Evolutionary conservation across 2,888 invertebrate species (phyloP).

Genomic region (Plagiodera versicolora): DNA sequence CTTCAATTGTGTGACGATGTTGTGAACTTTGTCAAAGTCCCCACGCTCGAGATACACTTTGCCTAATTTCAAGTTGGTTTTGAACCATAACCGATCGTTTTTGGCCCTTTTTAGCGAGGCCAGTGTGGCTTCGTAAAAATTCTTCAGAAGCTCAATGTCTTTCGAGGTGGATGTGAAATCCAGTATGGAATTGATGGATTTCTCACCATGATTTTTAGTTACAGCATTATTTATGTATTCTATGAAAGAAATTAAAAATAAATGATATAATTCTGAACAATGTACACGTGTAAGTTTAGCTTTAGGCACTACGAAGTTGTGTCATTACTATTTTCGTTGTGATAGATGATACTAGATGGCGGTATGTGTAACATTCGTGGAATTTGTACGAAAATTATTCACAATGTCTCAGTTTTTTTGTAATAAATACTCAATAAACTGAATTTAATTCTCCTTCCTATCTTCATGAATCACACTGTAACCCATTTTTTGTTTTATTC

Average conservation of each 20-base stretch:
- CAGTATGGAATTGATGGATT: slow-evolving; percentile 97
- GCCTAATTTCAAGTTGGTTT: slow-evolving; percentile 97
- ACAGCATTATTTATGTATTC: slow-evolving; percentile 97
- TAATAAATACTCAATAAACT: no score
- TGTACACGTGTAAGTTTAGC: no score
- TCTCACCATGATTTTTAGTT: slow-evolving; percentile 98
- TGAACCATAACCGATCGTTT: slow-evolving; percentile 98
- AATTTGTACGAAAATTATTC: no score
- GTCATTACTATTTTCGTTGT: no score
- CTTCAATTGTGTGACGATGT: slow-evolving; percentile 94
- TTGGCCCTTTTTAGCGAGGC: slow-evolving; percentile 95
- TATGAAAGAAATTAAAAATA: neutral
- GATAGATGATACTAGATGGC: no score
- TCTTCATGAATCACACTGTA: no score
- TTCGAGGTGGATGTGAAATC: slow-evolving; percentile 98
- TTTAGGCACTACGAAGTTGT: no score
- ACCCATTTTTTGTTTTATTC: no score
- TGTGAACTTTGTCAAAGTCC: slow-evolving; percentile 88
- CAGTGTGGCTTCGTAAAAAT: slow-evolving; percentile 95
- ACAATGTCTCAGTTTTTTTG: no score
- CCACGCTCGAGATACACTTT: slow-evolving; percentile 95
- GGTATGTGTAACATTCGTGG: no score
- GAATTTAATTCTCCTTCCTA: no score
- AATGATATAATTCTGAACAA: no score
- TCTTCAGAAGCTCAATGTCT: slow-evolving; percentile 79